phyloP scores from a whole-genome alignment of 2,888 invertebrate genomes.

The Tiliacea aurago region DNA sequence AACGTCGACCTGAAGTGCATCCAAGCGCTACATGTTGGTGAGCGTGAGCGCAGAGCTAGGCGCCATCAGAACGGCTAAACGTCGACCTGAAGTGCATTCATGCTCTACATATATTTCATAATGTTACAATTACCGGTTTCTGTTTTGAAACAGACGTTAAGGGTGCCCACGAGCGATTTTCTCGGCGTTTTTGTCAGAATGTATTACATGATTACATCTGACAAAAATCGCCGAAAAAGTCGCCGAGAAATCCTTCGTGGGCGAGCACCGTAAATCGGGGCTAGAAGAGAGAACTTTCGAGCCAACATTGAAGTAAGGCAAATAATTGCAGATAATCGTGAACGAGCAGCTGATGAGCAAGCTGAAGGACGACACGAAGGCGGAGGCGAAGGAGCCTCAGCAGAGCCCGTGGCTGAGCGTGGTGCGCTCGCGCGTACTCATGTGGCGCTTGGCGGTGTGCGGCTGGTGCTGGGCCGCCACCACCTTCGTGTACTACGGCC shows the following conservation, averaged over 20 bases:
- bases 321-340: conserved; percentile 71
- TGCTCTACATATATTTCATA: background rate
- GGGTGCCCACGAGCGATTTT: no score
- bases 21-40: background rate
- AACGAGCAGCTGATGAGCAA: conserved; percentile 76
- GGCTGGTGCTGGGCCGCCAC: conserved; percentile 93
- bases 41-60: background rate
- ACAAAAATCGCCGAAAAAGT: no score
- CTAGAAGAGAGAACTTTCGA: background rate
- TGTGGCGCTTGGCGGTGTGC: conserved; percentile 77
- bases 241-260: no score
- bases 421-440: conserved; percentile 76
- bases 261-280: no score
- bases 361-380: conserved; percentile 64
- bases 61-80: background rate
- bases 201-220: no score
- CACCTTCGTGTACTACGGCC: conserved; percentile 94
- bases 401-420: conserved; percentile 76
- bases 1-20: background rate
- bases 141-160: no score
- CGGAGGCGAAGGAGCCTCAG: conserved; percentile 43
- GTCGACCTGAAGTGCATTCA: background rate
- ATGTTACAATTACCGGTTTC: background rate
- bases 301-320: background rate
- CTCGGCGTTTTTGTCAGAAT: no score